A percentile compares a stretch with the other conserved stretches of the same genome.
Evolutionary conservation across 2,888 invertebrate species (phyloP).

Genomic region (Drosophila sordidula): DNA sequence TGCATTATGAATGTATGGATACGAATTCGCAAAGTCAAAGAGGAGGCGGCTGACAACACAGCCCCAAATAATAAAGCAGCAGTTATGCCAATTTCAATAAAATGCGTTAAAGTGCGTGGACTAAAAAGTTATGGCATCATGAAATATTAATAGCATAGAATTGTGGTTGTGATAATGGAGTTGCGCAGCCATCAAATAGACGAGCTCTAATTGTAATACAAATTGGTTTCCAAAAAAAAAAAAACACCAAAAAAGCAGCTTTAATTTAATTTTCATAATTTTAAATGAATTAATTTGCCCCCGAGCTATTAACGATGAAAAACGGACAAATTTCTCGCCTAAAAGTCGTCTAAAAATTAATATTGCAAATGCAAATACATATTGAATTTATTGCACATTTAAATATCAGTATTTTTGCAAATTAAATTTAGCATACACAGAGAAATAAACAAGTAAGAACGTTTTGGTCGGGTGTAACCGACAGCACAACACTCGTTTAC

Average conservation of each 20-base stretch:
- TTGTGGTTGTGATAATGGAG: conserved; percentile 37
- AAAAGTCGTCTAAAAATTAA: background rate
- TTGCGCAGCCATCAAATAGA: conserved; percentile 6
- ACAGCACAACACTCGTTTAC: too few relatives aligned
- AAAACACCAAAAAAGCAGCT: background rate
- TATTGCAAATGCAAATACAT: conserved; percentile 5
- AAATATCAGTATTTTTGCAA: conserved; percentile 41
- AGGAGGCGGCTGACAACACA: background rate
- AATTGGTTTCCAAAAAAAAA: background rate
- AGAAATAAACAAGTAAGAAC: conserved; percentile 11
- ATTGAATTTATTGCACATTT: conserved; percentile 24
- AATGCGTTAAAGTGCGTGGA: conserved; percentile 48
- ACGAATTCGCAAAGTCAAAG: conserved; percentile 11
- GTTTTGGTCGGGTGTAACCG: too few relatives aligned
- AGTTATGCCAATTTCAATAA: conserved; percentile 55
- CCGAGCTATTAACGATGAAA: conserved; percentile 1
- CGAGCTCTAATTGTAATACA: conserved; percentile 5
- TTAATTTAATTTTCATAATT: conserved; percentile 1
- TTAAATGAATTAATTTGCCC: conserved; percentile 12
- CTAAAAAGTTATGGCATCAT: conserved; percentile 48
- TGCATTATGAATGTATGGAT: conserved; percentile 60
- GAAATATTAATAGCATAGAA: conserved; percentile 56
- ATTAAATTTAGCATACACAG: conserved; percentile 22
- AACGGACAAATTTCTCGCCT: background rate
- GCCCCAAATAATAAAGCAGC: conserved; percentile 9